A percentile compares a stretch with the other conserved stretches of the same genome.
Conservation (phyloP, 2,797 vertebrate genomes). For the Philypnodon macrostomus region DNA sequence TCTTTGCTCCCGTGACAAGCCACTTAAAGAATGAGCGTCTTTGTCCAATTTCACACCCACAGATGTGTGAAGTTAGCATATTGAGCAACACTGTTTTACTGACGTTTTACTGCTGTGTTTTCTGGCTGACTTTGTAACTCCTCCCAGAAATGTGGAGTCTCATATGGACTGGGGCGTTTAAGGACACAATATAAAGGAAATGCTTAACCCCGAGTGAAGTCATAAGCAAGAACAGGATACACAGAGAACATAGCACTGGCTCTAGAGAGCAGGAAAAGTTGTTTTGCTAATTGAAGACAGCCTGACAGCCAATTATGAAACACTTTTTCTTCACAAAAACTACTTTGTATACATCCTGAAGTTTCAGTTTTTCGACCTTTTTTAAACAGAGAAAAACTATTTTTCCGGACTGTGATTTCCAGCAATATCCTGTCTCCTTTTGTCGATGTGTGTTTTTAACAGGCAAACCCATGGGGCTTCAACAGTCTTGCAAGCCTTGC, state of each 20-base stretch:
- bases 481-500: slow-evolving; percentile 57
- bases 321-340: slow-evolving; percentile 36
- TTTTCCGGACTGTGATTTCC: slow-evolving; percentile 58
- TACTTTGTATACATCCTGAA: slow-evolving; percentile 39
- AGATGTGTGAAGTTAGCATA: slow-evolving; percentile 17
- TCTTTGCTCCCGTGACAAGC: slow-evolving; percentile 39
- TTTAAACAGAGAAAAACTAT: slow-evolving; percentile 39
- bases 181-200: slow-evolving; percentile 35
- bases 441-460: slow-evolving; percentile 44
- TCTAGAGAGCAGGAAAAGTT: slow-evolving; percentile 26
- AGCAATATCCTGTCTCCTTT: slow-evolving; percentile 46
- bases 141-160: slow-evolving; percentile 20
- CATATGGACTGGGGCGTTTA: slow-evolving; percentile 18
- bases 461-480: slow-evolving; percentile 58
- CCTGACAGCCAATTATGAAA: slow-evolving; percentile 66
- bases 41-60: slow-evolving; percentile 35
- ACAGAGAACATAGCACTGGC: slow-evolving; percentile 34
- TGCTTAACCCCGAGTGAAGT: slow-evolving; percentile 42
- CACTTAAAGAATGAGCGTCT: slow-evolving; percentile 33
- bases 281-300: slow-evolving; percentile 37
- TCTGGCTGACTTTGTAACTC: slow-evolving; percentile 12
- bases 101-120: slow-evolving; percentile 24
- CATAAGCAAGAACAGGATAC: slow-evolving; percentile 21
- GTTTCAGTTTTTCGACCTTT: slow-evolving; percentile 36
- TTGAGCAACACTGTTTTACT: slow-evolving; percentile 32